Percentiles rank a stretch among this genome's conserved stretches.
These are phyloP conservation scores for Notoglanidium macrostoma DNA, from an alignment of 2,797 vertebrate genomes.

Conservation along the genomic window DNA sequence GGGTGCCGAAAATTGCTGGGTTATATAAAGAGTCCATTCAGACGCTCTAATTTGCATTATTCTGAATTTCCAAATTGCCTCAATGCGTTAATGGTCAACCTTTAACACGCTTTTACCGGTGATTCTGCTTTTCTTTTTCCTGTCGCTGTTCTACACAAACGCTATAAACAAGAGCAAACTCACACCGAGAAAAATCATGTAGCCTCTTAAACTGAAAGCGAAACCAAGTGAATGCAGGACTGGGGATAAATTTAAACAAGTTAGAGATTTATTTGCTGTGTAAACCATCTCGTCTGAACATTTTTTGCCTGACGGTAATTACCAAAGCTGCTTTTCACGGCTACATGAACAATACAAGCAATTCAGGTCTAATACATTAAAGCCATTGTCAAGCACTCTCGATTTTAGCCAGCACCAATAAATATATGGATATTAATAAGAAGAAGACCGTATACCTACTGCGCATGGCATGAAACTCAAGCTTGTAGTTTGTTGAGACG, in stretches of 20 bases:
- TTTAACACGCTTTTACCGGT: neutral
- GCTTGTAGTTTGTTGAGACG: neutral
- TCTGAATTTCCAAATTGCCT: neutral
- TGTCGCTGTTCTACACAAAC: neutral
- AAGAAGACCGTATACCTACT: neutral
- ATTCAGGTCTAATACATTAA: neutral
- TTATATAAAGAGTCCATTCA: neutral
- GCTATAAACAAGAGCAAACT: neutral
- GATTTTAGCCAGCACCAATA: neutral
- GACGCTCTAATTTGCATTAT: neutral
- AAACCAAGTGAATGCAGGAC: neutral
- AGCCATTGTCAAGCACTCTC: neutral
- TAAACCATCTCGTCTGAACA: slow-evolving; percentile 27
- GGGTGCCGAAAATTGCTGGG: neutral
- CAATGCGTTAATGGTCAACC: neutral
- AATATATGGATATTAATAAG: neutral
- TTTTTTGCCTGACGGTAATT: neutral
- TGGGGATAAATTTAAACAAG: neutral
- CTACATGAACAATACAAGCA: neutral
- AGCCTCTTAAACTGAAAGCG: neutral
- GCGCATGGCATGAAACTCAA: neutral
- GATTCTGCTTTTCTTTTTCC: neutral
- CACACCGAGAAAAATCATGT: neutral
- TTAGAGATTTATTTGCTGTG: slow-evolving; percentile 13
- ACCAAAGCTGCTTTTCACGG: neutral